Evolutionary conservation across 2,113 vertebrate species (phyloP).

Genomic region (Pipra filicauda): DNA sequence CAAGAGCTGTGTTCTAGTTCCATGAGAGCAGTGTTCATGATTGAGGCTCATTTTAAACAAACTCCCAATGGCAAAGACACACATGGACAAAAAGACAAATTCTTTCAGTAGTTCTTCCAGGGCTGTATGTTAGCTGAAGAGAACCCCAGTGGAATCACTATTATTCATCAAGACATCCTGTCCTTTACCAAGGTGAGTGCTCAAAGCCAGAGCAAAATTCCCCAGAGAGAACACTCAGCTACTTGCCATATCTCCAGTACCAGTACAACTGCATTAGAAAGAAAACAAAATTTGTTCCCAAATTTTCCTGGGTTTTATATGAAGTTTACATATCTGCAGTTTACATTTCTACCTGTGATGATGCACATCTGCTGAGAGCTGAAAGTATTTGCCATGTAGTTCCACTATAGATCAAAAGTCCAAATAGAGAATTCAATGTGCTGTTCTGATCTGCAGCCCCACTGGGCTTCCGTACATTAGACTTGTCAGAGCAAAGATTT

Average conservation of each 20-base stretch:
- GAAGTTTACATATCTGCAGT: background rate
- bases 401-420: background rate
- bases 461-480: background rate
- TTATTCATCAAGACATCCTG: background rate
- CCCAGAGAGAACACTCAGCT: background rate
- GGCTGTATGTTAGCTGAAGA: background rate
- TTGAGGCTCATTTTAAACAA: background rate
- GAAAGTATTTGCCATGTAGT: background rate
- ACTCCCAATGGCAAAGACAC: background rate
- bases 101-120: background rate
- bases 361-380: background rate
- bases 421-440: background rate
- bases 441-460: background rate
- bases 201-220: background rate
- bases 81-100: background rate
- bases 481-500: conserved; percentile 7
- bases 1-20: background rate
- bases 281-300: background rate
- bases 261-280: background rate
- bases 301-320: background rate
- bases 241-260: background rate
- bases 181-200: background rate
- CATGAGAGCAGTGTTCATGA: fast-evolving
- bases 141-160: background rate
- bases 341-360: background rate